These are phyloP conservation scores for Timema cristinae DNA, from an alignment of 2,888 invertebrate species.

Conservation along the genomic window DNA sequence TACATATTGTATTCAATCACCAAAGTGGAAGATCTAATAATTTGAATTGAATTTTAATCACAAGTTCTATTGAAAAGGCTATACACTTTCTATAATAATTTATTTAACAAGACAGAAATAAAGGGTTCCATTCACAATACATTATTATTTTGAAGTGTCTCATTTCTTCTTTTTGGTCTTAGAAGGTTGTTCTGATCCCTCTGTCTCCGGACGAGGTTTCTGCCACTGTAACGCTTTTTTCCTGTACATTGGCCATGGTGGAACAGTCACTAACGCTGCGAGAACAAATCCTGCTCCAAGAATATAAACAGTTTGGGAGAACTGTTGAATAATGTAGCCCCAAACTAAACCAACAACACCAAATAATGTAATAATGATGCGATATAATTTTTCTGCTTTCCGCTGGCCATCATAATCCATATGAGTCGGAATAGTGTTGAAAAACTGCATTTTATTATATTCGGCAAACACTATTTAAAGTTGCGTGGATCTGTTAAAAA, in stretches of 20 bases:
- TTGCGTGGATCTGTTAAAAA: too few species aligned
- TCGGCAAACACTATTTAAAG: too few species aligned
- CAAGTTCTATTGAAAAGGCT: too few species aligned
- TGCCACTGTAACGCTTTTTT: conserved; percentile 87
- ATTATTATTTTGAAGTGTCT: conserved; percentile 14
- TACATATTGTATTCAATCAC: too few species aligned
- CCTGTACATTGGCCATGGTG: conserved; percentile 96
- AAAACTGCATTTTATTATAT: conserved; percentile 40
- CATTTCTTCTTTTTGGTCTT: conserved; percentile 52
- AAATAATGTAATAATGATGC: conserved; percentile 85
- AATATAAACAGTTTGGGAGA: conserved; percentile 92
- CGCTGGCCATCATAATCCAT: conserved; percentile 86
- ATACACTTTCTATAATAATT: too few species aligned
- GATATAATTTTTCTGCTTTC: conserved; percentile 81
- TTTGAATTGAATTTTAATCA: too few species aligned
- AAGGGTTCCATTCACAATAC: too few species aligned
- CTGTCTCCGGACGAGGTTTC: conserved; percentile 57
- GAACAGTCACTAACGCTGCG: conserved; percentile 83
- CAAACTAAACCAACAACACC: conserved; percentile 84
- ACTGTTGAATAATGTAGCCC: conserved; percentile 93
- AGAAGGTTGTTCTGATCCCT: conserved; percentile 36
- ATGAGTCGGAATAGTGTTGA: conserved; percentile 45
- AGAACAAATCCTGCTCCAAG: conserved; percentile 85
- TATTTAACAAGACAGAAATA: too few species aligned
- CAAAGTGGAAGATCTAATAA: too few species aligned